Conservation (phyloP, 30 jellyfish, hydroid and myxozoan genomes). For the Sanderia malayensis region DNA sequence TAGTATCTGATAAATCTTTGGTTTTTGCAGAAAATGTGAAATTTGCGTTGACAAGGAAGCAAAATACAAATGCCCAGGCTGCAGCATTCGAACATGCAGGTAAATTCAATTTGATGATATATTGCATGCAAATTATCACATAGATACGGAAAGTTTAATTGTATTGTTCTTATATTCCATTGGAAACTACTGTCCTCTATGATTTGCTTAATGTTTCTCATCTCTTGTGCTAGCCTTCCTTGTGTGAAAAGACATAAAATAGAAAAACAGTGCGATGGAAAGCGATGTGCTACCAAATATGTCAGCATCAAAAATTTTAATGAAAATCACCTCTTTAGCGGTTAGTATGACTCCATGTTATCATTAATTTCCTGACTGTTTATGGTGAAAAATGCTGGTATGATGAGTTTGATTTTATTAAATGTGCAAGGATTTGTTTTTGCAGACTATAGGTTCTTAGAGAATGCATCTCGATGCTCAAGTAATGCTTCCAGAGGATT, state of each 20-base stretch:
- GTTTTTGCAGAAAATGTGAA: constrained; percentile 39
- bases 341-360: no score
- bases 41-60: constrained; percentile 38
- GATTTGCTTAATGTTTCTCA: neutral
- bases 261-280: constrained; percentile 44
- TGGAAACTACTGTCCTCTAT: no score
- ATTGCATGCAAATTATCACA: no score
- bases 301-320: constrained; percentile 11
- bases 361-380: no score
- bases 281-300: constrained; percentile 25
- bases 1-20: no score
- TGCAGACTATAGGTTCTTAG: constrained; percentile 43
- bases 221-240: constrained; percentile 26
- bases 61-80: constrained; percentile 64
- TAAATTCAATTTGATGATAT: no score
- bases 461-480: constrained; percentile 30
- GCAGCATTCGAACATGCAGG: constrained; percentile 59
- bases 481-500: constrained; percentile 44
- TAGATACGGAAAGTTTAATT: no score
- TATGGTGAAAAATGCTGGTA: no score
- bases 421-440: no score
- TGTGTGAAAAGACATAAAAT: constrained; percentile 44
- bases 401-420: no score
- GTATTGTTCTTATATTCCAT: no score
- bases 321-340: constrained; percentile 40